Conservation (phyloP, 2,797 vertebrate genomes). For the Lithobates pipiens region DNA sequence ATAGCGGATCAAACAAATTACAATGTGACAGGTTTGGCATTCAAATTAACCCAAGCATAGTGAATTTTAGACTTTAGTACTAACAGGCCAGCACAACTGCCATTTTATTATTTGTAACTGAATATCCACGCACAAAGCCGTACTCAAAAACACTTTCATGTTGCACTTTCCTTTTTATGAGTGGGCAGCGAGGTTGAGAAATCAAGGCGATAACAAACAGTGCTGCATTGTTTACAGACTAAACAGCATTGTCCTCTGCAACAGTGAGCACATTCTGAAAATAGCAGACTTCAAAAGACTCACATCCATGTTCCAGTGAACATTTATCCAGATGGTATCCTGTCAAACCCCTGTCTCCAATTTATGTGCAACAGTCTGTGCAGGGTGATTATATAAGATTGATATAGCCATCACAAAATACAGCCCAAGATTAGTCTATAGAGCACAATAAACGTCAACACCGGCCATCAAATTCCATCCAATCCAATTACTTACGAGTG, state of each 20-base stretch:
- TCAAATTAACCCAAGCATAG: too few species aligned
- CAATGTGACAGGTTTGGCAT: too few species aligned
- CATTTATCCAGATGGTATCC: slow-evolving; percentile 21
- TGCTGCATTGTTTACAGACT: slow-evolving; percentile 40
- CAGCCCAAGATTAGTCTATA: background rate
- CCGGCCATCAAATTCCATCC: too few species aligned
- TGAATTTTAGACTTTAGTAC: too few species aligned
- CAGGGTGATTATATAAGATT: background rate
- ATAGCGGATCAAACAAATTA: too few species aligned
- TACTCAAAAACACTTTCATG: slow-evolving; percentile 37
- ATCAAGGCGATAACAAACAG: slow-evolving; percentile 45
- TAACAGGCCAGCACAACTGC: too few species aligned
- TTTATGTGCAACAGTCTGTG: background rate
- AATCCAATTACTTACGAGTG: too few species aligned
- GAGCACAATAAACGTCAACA: too few species aligned
- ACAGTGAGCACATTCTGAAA: slow-evolving; percentile 18
- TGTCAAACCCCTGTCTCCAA: background rate
- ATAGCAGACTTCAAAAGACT: slow-evolving; percentile 43
- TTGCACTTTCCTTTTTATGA: slow-evolving; percentile 37
- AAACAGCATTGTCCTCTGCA: slow-evolving; percentile 36
- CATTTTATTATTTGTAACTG: too few species aligned
- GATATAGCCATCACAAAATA: background rate
- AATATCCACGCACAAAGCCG: slow-evolving; percentile 11
- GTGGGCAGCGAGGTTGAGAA: slow-evolving; percentile 46
- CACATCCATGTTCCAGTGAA: background rate